Evolutionary conservation across 2,888 invertebrate genomes (phyloP).

Genomic region (Coenonympha arcania): DNA sequence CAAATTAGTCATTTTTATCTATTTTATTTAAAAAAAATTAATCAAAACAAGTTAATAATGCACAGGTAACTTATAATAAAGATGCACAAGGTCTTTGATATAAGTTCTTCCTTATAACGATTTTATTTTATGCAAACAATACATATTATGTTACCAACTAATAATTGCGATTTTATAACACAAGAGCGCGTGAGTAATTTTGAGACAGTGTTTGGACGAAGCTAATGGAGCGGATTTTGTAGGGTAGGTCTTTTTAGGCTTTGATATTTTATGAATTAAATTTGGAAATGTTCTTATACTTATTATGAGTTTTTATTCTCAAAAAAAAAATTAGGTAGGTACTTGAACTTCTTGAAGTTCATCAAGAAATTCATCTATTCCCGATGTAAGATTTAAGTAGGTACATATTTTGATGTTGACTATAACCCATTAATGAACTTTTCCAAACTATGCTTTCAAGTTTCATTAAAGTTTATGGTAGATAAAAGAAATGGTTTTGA

Average conservation of each 20-base stretch:
- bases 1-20: neutral
- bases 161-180: neutral
- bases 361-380: too few relatives aligned
- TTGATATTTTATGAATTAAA: too few relatives aligned
- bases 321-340: too few relatives aligned
- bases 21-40: too few relatives aligned
- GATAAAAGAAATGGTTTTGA: neutral
- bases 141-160: neutral
- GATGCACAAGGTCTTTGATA: neutral
- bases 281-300: too few relatives aligned
- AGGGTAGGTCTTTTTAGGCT: too few relatives aligned
- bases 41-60: too few relatives aligned
- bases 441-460: neutral
- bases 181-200: too few relatives aligned
- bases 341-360: too few relatives aligned
- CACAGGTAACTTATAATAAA: neutral
- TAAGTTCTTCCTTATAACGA: constrained; percentile 3
- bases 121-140: neutral
- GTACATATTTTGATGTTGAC: neutral
- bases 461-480: constrained; percentile 14
- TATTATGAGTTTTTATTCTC: too few relatives aligned
- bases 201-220: too few relatives aligned
- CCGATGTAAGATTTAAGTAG: neutral
- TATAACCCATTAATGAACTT: neutral
- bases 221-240: too few relatives aligned